These are phyloP conservation scores for Campoletis raptor DNA, from an alignment of 2,888 invertebrate species.

Conservation along the genomic window DNA sequence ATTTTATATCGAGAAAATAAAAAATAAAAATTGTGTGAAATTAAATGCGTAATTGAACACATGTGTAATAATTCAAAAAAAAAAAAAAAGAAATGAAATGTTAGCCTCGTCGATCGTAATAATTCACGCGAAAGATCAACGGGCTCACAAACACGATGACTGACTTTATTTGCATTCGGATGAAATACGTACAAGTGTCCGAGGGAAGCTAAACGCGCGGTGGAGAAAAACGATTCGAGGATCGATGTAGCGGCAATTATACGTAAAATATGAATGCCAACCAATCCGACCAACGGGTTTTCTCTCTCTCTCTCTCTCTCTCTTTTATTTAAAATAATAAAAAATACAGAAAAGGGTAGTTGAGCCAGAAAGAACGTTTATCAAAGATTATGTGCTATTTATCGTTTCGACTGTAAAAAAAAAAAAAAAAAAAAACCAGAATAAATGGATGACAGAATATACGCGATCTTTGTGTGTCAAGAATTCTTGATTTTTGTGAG, in stretches of 20 bases:
- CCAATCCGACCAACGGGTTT: constrained; percentile 35
- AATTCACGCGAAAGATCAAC: constrained; percentile 56
- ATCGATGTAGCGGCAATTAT: constrained; percentile 63
- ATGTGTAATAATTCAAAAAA: constrained; percentile 5
- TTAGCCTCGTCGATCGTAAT: constrained; percentile 48
- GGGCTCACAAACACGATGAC: constrained; percentile 34
- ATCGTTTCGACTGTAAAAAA: constrained; percentile 30
- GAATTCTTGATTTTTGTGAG: constrained; percentile 1
- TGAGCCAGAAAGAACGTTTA: constrained; percentile 38
- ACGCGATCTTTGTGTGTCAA: constrained; percentile 15
- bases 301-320: constrained; percentile 11
- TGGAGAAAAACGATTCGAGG: constrained; percentile 34
- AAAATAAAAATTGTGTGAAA: not conserved
- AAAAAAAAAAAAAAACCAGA: constrained; percentile 3
- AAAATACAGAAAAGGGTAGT: not conserved
- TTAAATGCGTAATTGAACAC: not conserved
- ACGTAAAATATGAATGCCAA: constrained; percentile 60
- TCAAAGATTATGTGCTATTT: constrained; percentile 57
- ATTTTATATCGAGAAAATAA: not conserved
- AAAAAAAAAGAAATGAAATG: constrained; percentile 8
- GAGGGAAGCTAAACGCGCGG: not conserved
- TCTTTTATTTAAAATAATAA: not conserved
- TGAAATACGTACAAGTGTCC: constrained; percentile 21
- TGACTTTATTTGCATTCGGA: constrained; percentile 54
- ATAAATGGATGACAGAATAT: not conserved